Evolutionary conservation across 37 sponge, comb jelly and placozoan species (phyloP).

Genomic region (Tethya wilhelma): DNA sequence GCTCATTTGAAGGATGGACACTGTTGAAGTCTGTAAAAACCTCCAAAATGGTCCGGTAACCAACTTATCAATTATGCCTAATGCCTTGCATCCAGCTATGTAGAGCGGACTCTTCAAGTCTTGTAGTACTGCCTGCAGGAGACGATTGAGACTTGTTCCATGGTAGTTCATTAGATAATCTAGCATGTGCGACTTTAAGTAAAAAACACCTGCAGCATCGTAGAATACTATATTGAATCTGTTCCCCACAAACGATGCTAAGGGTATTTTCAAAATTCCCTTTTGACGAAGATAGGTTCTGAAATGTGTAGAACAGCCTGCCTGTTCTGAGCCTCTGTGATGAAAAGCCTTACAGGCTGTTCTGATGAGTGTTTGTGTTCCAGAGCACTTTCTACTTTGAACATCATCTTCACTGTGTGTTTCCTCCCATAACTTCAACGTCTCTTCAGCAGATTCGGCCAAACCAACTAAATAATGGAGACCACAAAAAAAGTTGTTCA

Average conservation of each 20-base stretch:
- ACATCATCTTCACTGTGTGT: background rate
- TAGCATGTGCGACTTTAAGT: slow-evolving; percentile 12
- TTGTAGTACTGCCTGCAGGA: slow-evolving; percentile 30
- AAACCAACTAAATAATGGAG: slow-evolving; percentile 60
- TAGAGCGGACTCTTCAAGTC: slow-evolving; percentile 26
- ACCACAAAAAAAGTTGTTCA: slow-evolving; percentile 60
- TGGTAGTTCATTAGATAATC: slow-evolving; percentile 25
- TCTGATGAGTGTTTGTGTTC: slow-evolving; percentile 39
- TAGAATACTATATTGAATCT: slow-evolving; percentile 57
- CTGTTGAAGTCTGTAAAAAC: background rate
- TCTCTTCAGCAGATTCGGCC: slow-evolving; percentile 45
- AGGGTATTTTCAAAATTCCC: slow-evolving; percentile 31
- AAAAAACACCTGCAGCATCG: slow-evolving; percentile 52
- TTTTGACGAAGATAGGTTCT: slow-evolving; percentile 17
- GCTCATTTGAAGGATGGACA: slow-evolving; percentile 30
- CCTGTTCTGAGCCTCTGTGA: slow-evolving; percentile 43
- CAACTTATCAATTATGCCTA: slow-evolving; percentile 47
- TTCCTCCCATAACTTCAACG: slow-evolving; percentile 47
- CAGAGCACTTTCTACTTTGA: background rate
- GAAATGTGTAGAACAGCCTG: slow-evolving; percentile 19
- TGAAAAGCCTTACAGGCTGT: slow-evolving; percentile 74
- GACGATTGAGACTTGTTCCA: background rate
- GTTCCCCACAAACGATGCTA: slow-evolving; percentile 37
- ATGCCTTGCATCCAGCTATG: slow-evolving; percentile 42
- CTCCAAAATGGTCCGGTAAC: slow-evolving; percentile 59